Evolutionary conservation across 2,797 vertebrate species (phyloP).

Genomic region (Pipistrellus pygmaeus): DNA sequence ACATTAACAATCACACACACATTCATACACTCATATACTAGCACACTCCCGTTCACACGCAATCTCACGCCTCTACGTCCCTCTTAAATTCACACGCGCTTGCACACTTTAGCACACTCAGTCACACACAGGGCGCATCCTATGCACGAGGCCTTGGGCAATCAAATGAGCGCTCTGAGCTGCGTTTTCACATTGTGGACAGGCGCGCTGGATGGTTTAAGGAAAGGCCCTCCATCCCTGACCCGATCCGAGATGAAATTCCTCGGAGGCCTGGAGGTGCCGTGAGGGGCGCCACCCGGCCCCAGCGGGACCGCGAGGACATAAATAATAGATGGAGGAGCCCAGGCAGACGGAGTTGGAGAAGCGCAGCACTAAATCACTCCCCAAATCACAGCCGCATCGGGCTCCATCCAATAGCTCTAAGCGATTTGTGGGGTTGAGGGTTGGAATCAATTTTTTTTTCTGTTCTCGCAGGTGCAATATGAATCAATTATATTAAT

Average conservation of each 20-base stretch:
- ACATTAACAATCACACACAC: neutral
- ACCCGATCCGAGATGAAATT: neutral
- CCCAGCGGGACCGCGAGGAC: neutral
- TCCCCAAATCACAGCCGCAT: slow-evolving; percentile 82
- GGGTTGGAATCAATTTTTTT: slow-evolving; percentile 84
- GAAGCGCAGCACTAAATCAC: slow-evolving; percentile 87
- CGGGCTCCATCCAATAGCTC: slow-evolving; percentile 86
- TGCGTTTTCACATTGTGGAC: slow-evolving; percentile 33
- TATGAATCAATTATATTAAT: slow-evolving; percentile 93
- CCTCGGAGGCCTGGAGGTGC: neutral
- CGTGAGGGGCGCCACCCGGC: neutral
- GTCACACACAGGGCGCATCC: neutral
- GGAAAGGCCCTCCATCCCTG: slow-evolving; percentile 5
- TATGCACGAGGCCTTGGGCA: neutral
- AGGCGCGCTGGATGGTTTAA: neutral
- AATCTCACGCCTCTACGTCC: neutral
- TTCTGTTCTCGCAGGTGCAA: slow-evolving; percentile 91
- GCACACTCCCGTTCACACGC: neutral
- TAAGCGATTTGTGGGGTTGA: slow-evolving; percentile 85
- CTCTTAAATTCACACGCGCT: neutral
- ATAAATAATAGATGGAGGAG: slow-evolving; percentile 74
- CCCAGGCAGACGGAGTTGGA: slow-evolving; percentile 36
- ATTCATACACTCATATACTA: neutral
- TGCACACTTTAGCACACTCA: neutral
- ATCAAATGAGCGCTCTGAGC: neutral